Evolutionary conservation across 2,113 vertebrate genomes (phyloP), one percentile per base, ranked within the genome.

Genomic region (Anguilla rostrata): DNA sequence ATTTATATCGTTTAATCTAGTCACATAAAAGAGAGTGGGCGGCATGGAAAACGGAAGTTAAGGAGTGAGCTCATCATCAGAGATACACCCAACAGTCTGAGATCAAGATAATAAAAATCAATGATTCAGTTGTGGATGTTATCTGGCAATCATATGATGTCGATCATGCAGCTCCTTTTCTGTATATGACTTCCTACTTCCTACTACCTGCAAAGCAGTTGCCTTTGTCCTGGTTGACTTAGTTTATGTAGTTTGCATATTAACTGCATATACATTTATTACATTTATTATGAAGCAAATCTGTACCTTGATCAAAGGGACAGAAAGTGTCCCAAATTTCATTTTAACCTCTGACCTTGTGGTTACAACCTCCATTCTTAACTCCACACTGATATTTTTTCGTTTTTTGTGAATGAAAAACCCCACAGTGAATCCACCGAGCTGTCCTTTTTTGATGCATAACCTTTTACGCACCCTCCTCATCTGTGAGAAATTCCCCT

Each of bases 401-500:
- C 8, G 12, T 34, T 75, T 78, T 81, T 84, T 53, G 39, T 87
- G 84, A 87, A 87, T 88, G 87, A 86, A 78, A 87, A 75, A 75
- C 22, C n/a, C 71, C 26, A 34, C 0, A n/a, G n/a, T 26, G n/a
- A 80, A 80, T 40, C 34, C 78, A 80, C 12, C 9, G 39, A 80
- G 39, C 78, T 40, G 78, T 80, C 16, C 39, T 2, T 80, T 29
- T 80, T 80, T 80, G 39, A 80, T 80, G 78, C 20, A 22, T 40
- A 80, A 80, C 18, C 78, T 39, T 40, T 80, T 41, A 41, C 78
- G 15, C 39, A 41, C 40, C 14, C 40, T 41, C 34, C 39, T 41
- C 78, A 80, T 89, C 84, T 82, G 41, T 43, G 43, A 89, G 88
- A 87, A 89, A 86, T 86, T 88, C 82, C 88, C 87, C 84, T 82